phyloP scores from a whole-genome alignment of 1,140 invertebrate species.

The Bombus waltoni region DNA sequence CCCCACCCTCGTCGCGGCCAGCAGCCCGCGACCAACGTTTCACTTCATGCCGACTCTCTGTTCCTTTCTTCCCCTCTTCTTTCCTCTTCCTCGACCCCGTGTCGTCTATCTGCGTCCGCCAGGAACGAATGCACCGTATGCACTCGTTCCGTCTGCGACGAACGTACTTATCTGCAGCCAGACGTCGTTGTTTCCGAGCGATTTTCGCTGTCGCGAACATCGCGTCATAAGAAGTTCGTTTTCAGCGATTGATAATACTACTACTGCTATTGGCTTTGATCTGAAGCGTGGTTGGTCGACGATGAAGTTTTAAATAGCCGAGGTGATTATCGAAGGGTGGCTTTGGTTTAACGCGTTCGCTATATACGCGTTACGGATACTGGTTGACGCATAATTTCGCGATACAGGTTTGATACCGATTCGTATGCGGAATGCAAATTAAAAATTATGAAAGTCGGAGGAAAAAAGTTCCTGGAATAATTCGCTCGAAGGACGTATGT shows the following conservation, averaged over 20 bases:
- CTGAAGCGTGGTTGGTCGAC: background rate
- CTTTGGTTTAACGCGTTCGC: background rate
- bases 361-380: background rate
- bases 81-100: constrained; percentile 1
- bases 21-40: constrained; percentile 42
- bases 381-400: background rate
- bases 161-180: constrained; percentile 30
- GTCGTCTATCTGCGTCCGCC: background rate
- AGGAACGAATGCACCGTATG: constrained; percentile 32
- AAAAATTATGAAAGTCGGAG: background rate
- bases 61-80: background rate
- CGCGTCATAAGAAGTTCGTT: background rate
- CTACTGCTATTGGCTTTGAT: background rate
- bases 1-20: background rate
- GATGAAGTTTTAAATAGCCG: background rate
- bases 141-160: constrained; percentile 47
- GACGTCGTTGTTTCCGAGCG: constrained; percentile 8
- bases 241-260: no score
- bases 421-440: background rate
- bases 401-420: background rate
- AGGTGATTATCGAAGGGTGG: background rate
- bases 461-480: background rate
- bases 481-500: background rate
- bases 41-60: constrained; percentile 33
- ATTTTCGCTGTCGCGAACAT: constrained; percentile 1